Conservation (phyloP, 2,797 vertebrate species). For the Hemibagrus guttatus region DNA sequence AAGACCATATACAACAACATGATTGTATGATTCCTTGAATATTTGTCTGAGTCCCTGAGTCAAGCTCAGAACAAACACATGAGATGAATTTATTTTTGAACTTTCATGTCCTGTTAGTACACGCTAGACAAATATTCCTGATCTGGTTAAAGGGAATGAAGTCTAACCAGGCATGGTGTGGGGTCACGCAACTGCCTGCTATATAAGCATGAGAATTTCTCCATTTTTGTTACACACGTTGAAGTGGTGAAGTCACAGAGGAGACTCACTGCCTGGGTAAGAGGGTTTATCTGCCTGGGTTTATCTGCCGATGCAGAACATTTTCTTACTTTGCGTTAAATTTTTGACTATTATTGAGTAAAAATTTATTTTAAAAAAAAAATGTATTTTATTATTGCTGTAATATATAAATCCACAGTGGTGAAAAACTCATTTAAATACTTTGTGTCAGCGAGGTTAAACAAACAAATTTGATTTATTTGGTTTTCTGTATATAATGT, state of each 20-base stretch:
- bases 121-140: background rate
- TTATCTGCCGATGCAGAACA: background rate
- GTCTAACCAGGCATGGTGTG: slow-evolving; percentile 3
- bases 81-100: background rate
- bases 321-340: background rate
- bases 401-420: background rate
- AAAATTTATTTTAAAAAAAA: too few species aligned
- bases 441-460: background rate
- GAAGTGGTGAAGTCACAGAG: background rate
- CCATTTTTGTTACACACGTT: background rate
- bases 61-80: background rate
- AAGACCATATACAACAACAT: background rate
- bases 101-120: too few species aligned
- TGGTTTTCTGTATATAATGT: background rate
- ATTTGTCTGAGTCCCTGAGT: too few species aligned
- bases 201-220: background rate
- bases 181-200: background rate
- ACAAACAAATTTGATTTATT: background rate
- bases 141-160: background rate
- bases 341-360: too few species aligned
- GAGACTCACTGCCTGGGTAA: background rate
- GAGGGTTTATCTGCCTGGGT: too few species aligned
- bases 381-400: too few species aligned
- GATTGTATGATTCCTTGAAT: too few species aligned
- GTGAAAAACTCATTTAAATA: background rate